Conservation (phyloP, 2,888 invertebrate species). For the Brassicogethes aeneus region DNA sequence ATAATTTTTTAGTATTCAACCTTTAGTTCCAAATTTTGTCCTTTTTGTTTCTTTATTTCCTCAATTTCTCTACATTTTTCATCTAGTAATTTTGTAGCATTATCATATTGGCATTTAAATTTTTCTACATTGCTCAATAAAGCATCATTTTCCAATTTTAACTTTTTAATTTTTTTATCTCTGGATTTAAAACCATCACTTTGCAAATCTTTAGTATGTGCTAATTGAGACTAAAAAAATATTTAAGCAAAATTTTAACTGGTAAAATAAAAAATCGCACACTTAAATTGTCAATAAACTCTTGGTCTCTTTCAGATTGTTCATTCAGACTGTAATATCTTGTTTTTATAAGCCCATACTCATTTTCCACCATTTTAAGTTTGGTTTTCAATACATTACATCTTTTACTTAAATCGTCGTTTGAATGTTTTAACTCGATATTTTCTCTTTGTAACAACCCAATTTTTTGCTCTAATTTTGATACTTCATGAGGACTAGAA, state of each 20-base stretch:
- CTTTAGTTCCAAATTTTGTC: too few species aligned
- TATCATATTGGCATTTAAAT: constrained; percentile 2
- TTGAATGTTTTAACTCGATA: constrained; percentile 44
- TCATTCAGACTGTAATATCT: constrained; percentile 53
- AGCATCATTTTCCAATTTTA: constrained; percentile 4
- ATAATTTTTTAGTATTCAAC: too few species aligned
- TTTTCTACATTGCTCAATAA: constrained; percentile 3
- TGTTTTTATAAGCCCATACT: constrained; percentile 48
- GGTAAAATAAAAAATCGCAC: constrained; percentile 11
- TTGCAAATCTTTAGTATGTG: neutral
- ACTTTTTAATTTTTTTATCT: constrained; percentile 9
- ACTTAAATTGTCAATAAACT: constrained; percentile 29
- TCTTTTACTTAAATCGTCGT: constrained; percentile 54
- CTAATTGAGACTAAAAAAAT: constrained; percentile 4
- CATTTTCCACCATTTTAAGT: constrained; percentile 58
- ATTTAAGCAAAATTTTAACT: neutral
- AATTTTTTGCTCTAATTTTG: constrained; percentile 26
- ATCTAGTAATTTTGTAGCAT: neutral
- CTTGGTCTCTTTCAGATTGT: constrained; percentile 54
- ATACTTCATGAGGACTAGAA: neutral
- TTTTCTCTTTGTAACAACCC: constrained; percentile 54
- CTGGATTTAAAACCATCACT: neutral
- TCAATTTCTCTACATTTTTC: neutral
- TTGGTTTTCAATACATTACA: constrained; percentile 59
- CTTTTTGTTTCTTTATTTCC: neutral